These are phyloP conservation scores for Alligator mississippiensis DNA, from an alignment of 2,113 vertebrate genomes.

Conservation along the genomic window DNA sequence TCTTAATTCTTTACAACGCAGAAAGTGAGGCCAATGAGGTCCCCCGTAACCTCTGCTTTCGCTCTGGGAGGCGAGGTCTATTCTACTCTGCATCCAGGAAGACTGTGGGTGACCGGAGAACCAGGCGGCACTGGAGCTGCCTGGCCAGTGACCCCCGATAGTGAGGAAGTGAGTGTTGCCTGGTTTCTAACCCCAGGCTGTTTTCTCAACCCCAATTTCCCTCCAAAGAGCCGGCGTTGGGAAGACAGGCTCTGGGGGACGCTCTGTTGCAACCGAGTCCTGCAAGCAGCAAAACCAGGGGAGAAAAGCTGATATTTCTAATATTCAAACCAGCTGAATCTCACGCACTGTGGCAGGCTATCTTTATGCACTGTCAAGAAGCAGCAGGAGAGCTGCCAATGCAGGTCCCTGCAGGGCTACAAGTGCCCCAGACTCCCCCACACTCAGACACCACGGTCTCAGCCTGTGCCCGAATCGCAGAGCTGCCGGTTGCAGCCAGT, in stretches of 20 bases:
- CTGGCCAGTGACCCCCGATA: rapidly evolving
- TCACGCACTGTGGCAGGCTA: neutral
- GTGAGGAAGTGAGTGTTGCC: neutral
- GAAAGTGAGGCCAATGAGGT: neutral
- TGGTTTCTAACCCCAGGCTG: neutral
- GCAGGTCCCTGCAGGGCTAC: too few species aligned
- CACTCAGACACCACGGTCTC: neutral
- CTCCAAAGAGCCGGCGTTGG: neutral
- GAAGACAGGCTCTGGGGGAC: too few species aligned
- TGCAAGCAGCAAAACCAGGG: neutral
- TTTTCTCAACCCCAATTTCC: neutral
- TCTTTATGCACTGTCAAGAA: rapidly evolving
- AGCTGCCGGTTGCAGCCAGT: neutral
- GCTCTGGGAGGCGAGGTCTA: too few species aligned
- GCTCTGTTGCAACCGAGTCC: too few species aligned
- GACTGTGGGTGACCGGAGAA: neutral
- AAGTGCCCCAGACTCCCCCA: neutral
- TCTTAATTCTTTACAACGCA: neutral
- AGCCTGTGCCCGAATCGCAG: rapidly evolving
- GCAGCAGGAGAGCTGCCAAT: neutral
- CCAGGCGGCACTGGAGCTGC: rapidly evolving
- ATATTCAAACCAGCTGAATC: rapidly evolving
- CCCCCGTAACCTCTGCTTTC: neutral
- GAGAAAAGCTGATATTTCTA: rapidly evolving
- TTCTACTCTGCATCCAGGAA: rapidly evolving